These are phyloP conservation scores for Cotesia chilonis DNA, from an alignment of 1,140 invertebrate genomes.

Conservation along the genomic window DNA sequence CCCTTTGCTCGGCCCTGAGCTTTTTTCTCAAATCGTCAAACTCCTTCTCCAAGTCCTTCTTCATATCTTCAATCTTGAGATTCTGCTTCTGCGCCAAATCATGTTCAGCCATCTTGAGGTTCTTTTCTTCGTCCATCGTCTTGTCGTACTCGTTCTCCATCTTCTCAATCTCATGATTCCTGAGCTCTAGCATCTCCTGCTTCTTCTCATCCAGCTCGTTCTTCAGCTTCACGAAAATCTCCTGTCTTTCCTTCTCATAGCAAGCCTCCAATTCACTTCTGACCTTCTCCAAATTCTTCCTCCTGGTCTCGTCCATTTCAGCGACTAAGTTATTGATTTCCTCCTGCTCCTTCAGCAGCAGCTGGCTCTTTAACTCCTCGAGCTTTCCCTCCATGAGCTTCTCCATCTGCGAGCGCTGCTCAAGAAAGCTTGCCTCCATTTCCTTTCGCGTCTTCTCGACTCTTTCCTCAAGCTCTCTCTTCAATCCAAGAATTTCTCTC, in stretches of 20 bases:
- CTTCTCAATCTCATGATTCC: slow-evolving; percentile 56
- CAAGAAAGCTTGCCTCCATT: slow-evolving; percentile 30
- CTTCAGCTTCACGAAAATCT: slow-evolving; percentile 58
- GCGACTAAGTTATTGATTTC: slow-evolving; percentile 61
- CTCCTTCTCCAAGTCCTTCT: slow-evolving; percentile 57
- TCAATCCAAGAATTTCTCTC: slow-evolving; percentile 44
- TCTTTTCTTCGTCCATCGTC: slow-evolving; percentile 53
- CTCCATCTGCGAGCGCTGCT: slow-evolving; percentile 50
- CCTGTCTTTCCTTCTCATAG: slow-evolving; percentile 62
- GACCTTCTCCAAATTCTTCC: slow-evolving; percentile 56
- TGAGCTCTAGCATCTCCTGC: slow-evolving; percentile 54
- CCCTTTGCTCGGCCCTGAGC: slow-evolving; percentile 62
- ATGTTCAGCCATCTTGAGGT: slow-evolving; percentile 51
- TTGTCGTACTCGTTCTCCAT: slow-evolving; percentile 56
- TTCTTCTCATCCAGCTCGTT: slow-evolving; percentile 56
- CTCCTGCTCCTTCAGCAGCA: slow-evolving; percentile 55
- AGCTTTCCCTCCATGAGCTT: slow-evolving; percentile 63
- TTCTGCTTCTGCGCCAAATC: slow-evolving; percentile 54
- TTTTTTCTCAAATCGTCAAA: slow-evolving; percentile 60
- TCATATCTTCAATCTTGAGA: slow-evolving; percentile 53
- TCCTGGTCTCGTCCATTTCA: slow-evolving; percentile 55
- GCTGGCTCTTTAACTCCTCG: slow-evolving; percentile 64
- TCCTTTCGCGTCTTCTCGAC: slow-evolving; percentile 53
- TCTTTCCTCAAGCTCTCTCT: slow-evolving; percentile 51
- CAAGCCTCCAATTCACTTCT: slow-evolving; percentile 56